phyloP scores from a whole-genome alignment of 2,797 vertebrate genomes.

The Syngnathus acus region DNA sequence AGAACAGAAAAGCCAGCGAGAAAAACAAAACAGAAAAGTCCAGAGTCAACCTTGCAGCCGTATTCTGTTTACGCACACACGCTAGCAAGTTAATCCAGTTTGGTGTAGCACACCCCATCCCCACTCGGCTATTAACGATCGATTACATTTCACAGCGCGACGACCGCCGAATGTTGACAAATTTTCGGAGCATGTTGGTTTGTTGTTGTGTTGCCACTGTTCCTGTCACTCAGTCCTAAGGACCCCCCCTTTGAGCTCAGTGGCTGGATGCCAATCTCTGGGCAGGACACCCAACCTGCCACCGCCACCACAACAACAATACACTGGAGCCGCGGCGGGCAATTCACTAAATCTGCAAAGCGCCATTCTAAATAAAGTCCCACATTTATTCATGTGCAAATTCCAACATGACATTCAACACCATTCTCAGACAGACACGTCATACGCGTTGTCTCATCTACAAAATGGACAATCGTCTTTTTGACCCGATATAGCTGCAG shows the following conservation, averaged over 20 bases:
- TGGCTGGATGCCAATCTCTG: conserved; percentile 55
- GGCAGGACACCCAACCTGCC: conserved; percentile 41
- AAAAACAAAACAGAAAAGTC: neutral
- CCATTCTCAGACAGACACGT: conserved; percentile 60
- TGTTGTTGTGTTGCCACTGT: conserved; percentile 43
- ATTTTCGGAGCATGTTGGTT: conserved; percentile 26
- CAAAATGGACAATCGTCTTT: conserved; percentile 10
- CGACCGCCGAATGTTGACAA: conserved; percentile 7
- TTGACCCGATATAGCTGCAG: conserved; percentile 39
- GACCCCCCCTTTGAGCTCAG: conserved; percentile 30
- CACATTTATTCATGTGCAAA: conserved; percentile 7
- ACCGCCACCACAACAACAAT: conserved; percentile 15
- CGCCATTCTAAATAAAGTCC: conserved; percentile 7
- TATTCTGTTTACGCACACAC: neutral
- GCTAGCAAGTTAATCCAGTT: neutral
- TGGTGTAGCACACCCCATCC: neutral
- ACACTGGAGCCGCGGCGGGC: conserved; percentile 7
- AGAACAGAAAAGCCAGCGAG: neutral
- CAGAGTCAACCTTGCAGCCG: neutral
- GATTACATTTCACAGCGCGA: no score
- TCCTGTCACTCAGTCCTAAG: conserved; percentile 47
- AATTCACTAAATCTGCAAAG: conserved; percentile 13
- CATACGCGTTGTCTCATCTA: conserved; percentile 24
- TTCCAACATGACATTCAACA: conserved; percentile 16
- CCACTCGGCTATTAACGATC: no score